These are phyloP conservation scores for Argyrosomus japonicus DNA, from an alignment of 2,113 vertebrate genomes.

Conservation along the genomic window DNA sequence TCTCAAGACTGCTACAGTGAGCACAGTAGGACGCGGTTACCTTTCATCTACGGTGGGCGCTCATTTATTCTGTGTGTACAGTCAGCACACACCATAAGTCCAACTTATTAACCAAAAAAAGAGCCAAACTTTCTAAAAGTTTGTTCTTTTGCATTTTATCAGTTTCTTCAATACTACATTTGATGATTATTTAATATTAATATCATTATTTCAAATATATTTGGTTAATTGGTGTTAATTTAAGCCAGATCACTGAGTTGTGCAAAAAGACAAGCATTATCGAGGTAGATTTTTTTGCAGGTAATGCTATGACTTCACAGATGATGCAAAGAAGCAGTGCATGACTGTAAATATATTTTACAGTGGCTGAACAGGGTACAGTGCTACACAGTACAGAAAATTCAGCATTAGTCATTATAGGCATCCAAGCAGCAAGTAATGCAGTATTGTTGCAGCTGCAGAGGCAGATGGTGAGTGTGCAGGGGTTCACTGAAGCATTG, in stretches of 20 bases:
- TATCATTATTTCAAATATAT: too few species aligned
- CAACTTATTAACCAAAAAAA: not conserved
- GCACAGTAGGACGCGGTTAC: not conserved
- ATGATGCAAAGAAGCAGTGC: not conserved
- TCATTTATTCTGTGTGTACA: not conserved
- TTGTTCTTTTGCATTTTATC: not conserved
- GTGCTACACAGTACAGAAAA: conserved; percentile 3
- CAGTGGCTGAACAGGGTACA: not conserved
- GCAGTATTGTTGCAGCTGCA: conserved; percentile 66
- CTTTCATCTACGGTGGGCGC: not conserved
- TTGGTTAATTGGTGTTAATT: too few species aligned
- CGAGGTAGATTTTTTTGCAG: not conserved
- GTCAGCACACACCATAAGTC: not conserved
- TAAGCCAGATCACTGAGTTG: too few species aligned
- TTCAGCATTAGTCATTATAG: conserved; percentile 44
- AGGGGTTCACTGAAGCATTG: conserved; percentile 60
- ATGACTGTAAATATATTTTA: conserved; percentile 11
- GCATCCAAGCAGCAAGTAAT: conserved; percentile 45
- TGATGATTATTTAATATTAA: too few species aligned
- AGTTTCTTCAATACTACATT: not conserved
- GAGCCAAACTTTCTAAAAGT: too few species aligned
- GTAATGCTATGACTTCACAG: not conserved
- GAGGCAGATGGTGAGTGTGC: conserved; percentile 64
- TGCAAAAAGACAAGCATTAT: not conserved
- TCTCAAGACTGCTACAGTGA: not conserved